Percentiles rank a stretch among this genome's conserved stretches.
These are phyloP conservation scores for Sebastiscus albofasciatus DNA, from an alignment of 2,797 vertebrate genomes.

Conservation along the genomic window DNA sequence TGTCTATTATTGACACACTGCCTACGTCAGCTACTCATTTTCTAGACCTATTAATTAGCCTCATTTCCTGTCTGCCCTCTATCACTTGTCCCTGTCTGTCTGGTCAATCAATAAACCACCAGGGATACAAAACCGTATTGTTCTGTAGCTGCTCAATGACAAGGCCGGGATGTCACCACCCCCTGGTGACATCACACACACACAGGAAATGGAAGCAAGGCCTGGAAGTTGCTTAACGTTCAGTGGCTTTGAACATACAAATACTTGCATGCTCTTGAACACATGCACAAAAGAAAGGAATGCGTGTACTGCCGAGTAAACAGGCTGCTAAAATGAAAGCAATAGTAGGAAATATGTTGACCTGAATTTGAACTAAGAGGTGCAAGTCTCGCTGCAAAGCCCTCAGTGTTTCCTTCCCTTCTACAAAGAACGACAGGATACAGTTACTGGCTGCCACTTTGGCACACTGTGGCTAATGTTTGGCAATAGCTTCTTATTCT, in stretches of 20 bases:
- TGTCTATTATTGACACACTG: constrained; percentile 12
- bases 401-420: constrained; percentile 43
- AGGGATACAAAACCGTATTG: constrained; percentile 24
- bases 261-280: constrained; percentile 2
- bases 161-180: constrained; percentile 48
- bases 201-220: constrained; percentile 44
- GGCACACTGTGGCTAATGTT: not conserved
- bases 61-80: constrained; percentile 53
- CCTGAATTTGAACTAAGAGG: constrained; percentile 33
- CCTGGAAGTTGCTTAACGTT: constrained; percentile 35
- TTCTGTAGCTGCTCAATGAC: constrained; percentile 11
- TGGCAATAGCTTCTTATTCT: not conserved
- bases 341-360: constrained; percentile 40
- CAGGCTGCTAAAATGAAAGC: constrained; percentile 37
- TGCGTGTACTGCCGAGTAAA: not conserved
- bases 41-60: constrained; percentile 55
- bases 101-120: constrained; percentile 57
- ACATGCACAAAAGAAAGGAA: constrained; percentile 8
- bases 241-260: constrained; percentile 8
- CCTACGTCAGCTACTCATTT: constrained; percentile 26
- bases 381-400: not conserved
- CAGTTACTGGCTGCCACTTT: not conserved
- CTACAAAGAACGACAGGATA: constrained; percentile 15
- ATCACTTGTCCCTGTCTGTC: constrained; percentile 8
- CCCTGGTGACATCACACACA: constrained; percentile 44